phyloP scores from a whole-genome alignment of 2,113 vertebrate species.

The Xenopus tropicalis region DNA sequence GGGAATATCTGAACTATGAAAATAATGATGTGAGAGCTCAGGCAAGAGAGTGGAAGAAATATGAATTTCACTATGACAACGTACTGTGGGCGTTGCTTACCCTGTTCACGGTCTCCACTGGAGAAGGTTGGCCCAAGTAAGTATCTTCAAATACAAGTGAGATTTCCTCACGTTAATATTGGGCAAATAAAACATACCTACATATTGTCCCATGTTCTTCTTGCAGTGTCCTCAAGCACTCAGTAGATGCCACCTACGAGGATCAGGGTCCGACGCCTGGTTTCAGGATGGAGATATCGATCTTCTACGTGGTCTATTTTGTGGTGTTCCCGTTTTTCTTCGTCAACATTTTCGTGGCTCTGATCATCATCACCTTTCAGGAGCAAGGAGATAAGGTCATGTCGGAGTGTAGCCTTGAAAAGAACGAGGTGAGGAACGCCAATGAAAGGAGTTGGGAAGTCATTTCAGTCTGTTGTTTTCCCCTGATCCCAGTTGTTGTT shows the following conservation, averaged over 20 bases:
- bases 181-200: no score
- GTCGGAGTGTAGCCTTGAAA: conserved; percentile 95
- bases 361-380: conserved; percentile 98
- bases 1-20: conserved; percentile 89
- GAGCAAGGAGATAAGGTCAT: conserved; percentile 96
- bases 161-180: no score
- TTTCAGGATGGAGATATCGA: conserved; percentile 93
- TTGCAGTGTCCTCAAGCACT: conserved; percentile 90
- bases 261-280: conserved; percentile 91
- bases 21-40: conserved; percentile 83
- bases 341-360: conserved; percentile 96
- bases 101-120: conserved; percentile 92
- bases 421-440: conserved; percentile 79
- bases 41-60: conserved; percentile 90
- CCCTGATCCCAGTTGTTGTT: no score
- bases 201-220: not conserved
- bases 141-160: conserved; percentile 45
- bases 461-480: no score
- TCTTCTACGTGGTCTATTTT: conserved; percentile 97
- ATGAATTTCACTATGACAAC: conserved; percentile 94
- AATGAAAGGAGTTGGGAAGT: no score
- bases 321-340: conserved; percentile 98
- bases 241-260: conserved; percentile 92
- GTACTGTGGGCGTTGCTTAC: conserved; percentile 96
- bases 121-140: conserved; percentile 96